phyloP scores from a whole-genome alignment of 2,113 vertebrate species.

The Tachysurus fulvidraco region DNA sequence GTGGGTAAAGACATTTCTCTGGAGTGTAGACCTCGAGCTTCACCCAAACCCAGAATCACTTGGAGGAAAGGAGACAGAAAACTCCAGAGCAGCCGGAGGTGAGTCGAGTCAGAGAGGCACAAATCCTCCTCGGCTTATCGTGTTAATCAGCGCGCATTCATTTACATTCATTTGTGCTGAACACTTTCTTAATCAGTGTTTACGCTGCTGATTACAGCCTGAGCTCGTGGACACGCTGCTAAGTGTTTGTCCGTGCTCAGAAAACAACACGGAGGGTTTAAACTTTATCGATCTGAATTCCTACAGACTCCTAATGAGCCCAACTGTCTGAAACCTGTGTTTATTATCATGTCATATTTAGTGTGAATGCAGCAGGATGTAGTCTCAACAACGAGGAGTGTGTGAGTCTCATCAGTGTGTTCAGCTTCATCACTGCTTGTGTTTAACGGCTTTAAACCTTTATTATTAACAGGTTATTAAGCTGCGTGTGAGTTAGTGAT shows the following conservation, averaged over 20 bases:
- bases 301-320: neutral
- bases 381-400: neutral
- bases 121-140: neutral
- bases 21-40: slow-evolving; percentile 88
- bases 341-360: neutral
- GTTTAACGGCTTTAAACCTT: neutral
- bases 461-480: neutral
- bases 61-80: slow-evolving; percentile 88
- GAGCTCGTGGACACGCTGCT: slow-evolving; percentile 13
- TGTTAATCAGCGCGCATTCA: slow-evolving; percentile 34
- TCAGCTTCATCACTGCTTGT: neutral
- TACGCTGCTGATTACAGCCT: slow-evolving; percentile 32
- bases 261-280: slow-evolving; percentile 16
- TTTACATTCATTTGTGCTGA: slow-evolving; percentile 44
- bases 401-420: neutral
- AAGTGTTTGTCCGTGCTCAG: slow-evolving; percentile 34
- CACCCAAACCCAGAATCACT: slow-evolving; percentile 87
- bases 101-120: neutral
- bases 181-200: slow-evolving; percentile 45
- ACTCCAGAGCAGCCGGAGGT: slow-evolving; percentile 86
- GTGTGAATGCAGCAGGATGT: neutral
- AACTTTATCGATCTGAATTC: neutral
- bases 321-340: neutral
- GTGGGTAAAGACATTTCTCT: slow-evolving; percentile 83
- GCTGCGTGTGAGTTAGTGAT: neutral